These are phyloP conservation scores for Trachops cirrhosus DNA, from an alignment of 2,797 vertebrate genomes.

Conservation along the genomic window DNA sequence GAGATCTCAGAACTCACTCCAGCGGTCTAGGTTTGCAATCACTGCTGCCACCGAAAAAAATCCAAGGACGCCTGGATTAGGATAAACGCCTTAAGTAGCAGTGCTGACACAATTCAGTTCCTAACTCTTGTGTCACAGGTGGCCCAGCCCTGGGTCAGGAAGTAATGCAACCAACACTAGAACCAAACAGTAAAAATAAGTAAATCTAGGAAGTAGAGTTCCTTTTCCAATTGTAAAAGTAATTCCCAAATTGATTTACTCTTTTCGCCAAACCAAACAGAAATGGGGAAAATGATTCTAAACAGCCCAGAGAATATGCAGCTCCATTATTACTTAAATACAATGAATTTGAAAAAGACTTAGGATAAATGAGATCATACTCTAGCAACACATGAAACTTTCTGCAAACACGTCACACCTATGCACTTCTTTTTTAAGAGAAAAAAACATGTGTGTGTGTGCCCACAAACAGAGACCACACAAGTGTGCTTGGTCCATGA, in stretches of 20 bases:
- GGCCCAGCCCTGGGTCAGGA: constrained; percentile 21
- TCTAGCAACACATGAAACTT: not conserved
- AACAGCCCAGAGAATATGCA: not conserved
- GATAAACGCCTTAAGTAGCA: constrained; percentile 69
- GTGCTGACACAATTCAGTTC: constrained; percentile 69
- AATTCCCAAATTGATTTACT: not conserved
- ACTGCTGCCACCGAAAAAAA: not conserved
- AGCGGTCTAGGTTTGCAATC: not conserved
- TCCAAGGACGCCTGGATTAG: constrained; percentile 73
- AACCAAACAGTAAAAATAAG: not conserved
- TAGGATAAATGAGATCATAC: not conserved
- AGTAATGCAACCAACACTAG: constrained; percentile 36
- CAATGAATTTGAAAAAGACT: not conserved
- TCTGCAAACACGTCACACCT: not conserved
- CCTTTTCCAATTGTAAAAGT: constrained; percentile 16
- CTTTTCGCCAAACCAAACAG: not conserved
- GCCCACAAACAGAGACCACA: not conserved
- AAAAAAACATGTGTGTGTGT: not conserved
- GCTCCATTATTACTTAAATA: not conserved
- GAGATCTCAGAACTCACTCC: not conserved
- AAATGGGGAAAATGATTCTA: constrained; percentile 14
- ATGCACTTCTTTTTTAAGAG: not conserved
- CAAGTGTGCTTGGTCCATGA: not conserved
- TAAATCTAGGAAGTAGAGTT: not conserved
- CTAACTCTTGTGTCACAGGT: constrained; percentile 44